A percentile compares a stretch with the other conserved stretches of the same genome.
phyloP scores from a whole-genome alignment of 2,797 vertebrate species.

The Pseudotriccus pelzelni region DNA sequence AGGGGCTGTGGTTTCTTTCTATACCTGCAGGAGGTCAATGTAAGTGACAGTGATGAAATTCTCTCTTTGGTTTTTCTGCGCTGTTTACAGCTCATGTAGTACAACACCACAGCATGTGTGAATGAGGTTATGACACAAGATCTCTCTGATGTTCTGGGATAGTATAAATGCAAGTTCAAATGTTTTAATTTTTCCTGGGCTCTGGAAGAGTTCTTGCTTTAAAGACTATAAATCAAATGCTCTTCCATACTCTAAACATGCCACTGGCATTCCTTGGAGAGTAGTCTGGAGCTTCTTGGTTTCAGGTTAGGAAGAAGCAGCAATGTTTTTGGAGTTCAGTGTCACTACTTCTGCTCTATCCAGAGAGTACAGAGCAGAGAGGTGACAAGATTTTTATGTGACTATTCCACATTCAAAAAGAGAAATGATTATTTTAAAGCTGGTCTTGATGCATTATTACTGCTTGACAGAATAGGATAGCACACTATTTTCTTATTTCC shows the following conservation, averaged over 20 bases:
- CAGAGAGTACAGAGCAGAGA: background rate
- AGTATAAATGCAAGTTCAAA: background rate
- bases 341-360: background rate
- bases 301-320: background rate
- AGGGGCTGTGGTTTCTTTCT: constrained; percentile 9
- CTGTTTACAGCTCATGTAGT: background rate
- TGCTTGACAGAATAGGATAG: background rate
- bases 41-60: background rate
- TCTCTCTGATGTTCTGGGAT: background rate
- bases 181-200: background rate
- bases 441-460: background rate
- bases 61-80: background rate
- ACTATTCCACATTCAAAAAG: background rate
- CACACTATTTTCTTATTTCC: background rate
- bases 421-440: background rate
- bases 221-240: background rate
- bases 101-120: background rate
- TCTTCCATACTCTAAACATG: background rate
- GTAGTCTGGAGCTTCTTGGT: background rate
- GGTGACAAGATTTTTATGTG: background rate
- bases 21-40: constrained; percentile 14
- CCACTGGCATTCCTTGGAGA: background rate
- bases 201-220: background rate
- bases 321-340: background rate
- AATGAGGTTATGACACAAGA: background rate